These are phyloP conservation scores for Nymphalis c-album DNA, from an alignment of 2,888 invertebrate species.

Conservation along the genomic window DNA sequence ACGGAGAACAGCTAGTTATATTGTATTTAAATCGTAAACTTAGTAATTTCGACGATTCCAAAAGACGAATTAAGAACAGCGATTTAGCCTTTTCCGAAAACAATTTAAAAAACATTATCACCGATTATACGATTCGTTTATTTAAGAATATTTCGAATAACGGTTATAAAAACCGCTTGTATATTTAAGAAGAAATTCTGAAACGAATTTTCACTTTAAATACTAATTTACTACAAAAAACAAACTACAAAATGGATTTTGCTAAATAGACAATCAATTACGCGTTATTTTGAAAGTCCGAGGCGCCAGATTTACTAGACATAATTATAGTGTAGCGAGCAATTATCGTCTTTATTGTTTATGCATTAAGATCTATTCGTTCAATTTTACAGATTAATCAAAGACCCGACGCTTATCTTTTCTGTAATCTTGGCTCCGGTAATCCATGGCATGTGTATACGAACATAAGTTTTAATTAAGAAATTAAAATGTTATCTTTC, in stretches of 20 bases:
- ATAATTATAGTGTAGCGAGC: not conserved
- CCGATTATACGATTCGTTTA: not conserved
- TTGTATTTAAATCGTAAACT: too few relatives aligned
- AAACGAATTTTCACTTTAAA: too few relatives aligned
- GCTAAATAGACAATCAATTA: not conserved
- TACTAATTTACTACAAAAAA: too few relatives aligned
- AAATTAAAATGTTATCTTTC: not conserved
- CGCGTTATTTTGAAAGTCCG: slow-evolving; percentile 14
- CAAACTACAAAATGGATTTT: too few relatives aligned
- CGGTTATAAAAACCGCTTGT: not conserved
- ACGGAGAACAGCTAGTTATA: too few relatives aligned
- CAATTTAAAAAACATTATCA: not conserved
- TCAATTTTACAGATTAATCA: not conserved
- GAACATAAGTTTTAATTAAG: not conserved
- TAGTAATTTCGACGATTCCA: not conserved
- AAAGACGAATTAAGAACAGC: not conserved
- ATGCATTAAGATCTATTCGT: not conserved
- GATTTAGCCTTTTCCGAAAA: not conserved
- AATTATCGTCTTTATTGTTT: not conserved
- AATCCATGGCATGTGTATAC: not conserved
- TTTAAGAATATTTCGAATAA: not conserved
- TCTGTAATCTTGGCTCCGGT: slow-evolving; percentile 2
- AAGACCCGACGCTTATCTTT: not conserved
- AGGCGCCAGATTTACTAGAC: slow-evolving; percentile 11
- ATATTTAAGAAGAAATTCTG: too few relatives aligned